A percentile compares a stretch with the other conserved stretches of the same genome.
These are phyloP conservation scores for Thamnophis sirtalis DNA, from an alignment of 2,113 vertebrate species.

Conservation along the genomic window DNA sequence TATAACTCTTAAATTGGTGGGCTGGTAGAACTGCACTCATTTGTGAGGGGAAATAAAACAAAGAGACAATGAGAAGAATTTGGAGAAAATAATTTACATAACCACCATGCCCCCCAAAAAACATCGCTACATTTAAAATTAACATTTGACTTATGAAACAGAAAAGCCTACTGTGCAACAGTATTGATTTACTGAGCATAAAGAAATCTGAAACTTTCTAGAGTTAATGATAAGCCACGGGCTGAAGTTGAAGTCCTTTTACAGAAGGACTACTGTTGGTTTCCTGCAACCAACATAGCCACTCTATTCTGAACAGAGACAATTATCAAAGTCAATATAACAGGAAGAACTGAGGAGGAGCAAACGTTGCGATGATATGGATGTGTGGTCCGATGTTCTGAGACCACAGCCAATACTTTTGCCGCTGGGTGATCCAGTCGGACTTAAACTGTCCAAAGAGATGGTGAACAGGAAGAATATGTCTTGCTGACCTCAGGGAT, in stretches of 20 bases:
- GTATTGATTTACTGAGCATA: neutral
- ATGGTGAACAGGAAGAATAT: too few relatives aligned
- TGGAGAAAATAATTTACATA: neutral
- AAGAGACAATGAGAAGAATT: neutral
- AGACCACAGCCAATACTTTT: too few relatives aligned
- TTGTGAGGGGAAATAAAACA: neutral
- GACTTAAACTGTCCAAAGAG: too few relatives aligned
- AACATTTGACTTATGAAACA: neutral
- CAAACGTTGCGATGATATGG: too few relatives aligned
- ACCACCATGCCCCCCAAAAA: neutral
- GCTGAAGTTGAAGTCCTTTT: neutral
- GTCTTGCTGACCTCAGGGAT: too few relatives aligned
- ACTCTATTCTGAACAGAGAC: neutral
- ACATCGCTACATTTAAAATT: neutral
- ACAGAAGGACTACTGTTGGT: neutral
- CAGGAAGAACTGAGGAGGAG: too few relatives aligned
- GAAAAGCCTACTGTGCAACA: neutral
- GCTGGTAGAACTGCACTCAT: neutral
- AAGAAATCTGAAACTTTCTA: neutral
- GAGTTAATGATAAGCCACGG: neutral
- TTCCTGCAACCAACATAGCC: neutral
- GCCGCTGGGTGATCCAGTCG: too few relatives aligned
- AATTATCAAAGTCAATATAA: neutral
- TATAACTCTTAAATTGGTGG: neutral
- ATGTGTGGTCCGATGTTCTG: too few relatives aligned